Evolutionary conservation across 2,113 vertebrate species (phyloP).

Genomic region (Cariama cristata): DNA sequence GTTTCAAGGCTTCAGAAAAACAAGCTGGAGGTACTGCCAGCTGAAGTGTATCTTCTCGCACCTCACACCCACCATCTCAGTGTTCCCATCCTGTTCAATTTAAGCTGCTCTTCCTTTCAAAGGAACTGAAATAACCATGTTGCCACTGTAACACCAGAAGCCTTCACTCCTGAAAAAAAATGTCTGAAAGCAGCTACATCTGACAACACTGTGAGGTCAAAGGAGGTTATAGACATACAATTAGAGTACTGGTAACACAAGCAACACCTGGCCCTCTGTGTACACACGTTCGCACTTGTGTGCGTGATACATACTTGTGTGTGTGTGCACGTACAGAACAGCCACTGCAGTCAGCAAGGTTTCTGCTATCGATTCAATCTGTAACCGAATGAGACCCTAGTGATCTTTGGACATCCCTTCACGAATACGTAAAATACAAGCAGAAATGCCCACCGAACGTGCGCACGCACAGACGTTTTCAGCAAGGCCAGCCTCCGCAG

Average conservation of each 20-base stretch:
- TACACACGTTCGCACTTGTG: too few species aligned
- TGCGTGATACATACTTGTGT: too few species aligned
- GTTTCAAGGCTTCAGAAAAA: not conserved
- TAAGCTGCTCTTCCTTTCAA: not conserved
- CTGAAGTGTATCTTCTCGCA: not conserved
- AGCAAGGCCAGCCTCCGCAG: not conserved
- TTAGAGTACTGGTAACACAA: too few species aligned
- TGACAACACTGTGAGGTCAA: not conserved
- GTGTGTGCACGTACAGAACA: not conserved
- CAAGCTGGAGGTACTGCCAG: not conserved
- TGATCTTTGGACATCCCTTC: accelerated
- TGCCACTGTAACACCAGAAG: not conserved
- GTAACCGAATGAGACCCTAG: not conserved
- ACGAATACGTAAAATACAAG: accelerated
- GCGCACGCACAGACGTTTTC: accelerated
- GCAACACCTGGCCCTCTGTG: too few species aligned
- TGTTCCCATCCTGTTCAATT: accelerated
- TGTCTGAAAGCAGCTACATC: not conserved
- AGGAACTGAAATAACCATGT: accelerated
- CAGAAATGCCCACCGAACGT: not conserved
- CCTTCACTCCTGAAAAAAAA: not conserved
- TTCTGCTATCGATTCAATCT: not conserved
- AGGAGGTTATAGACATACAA: accelerated
- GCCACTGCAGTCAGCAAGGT: not conserved
- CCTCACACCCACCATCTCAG: not conserved